Evolutionary conservation across 2,113 vertebrate genomes (phyloP).

Genomic region (Crotalus viridis): DNA sequence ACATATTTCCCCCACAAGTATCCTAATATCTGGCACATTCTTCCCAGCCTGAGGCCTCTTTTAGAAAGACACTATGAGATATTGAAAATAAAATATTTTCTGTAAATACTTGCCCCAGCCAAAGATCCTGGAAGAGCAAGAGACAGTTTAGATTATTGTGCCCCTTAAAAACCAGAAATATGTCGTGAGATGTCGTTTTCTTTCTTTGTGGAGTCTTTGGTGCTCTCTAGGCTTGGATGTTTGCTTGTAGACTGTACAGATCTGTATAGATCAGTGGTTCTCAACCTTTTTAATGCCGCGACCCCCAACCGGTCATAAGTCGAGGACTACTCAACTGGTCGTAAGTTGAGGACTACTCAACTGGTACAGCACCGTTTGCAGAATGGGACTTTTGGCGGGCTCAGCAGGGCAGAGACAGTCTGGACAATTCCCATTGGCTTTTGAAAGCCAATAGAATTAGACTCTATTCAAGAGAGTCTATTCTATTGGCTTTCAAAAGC

Average conservation of each 20-base stretch:
- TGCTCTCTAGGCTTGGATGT: neutral
- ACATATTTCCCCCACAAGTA: neutral
- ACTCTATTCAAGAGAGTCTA: too few species aligned
- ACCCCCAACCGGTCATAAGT: too few species aligned
- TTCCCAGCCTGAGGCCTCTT: neutral
- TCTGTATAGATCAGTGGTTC: neutral
- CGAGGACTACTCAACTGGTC: too few species aligned
- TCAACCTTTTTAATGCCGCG: too few species aligned
- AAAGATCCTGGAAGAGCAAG: conserved; percentile 6
- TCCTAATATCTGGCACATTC: neutral
- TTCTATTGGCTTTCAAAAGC: too few species aligned
- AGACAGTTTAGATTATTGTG: neutral
- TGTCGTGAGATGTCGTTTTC: neutral
- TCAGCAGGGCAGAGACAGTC: too few species aligned
- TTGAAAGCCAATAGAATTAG: too few species aligned
- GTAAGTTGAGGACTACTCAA: too few species aligned
- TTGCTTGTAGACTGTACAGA: neutral
- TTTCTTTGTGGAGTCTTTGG: neutral
- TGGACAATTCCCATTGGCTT: too few species aligned
- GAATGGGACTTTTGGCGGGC: too few species aligned
- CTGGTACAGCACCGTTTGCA: too few species aligned
- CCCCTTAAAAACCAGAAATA: neutral
- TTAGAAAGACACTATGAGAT: neutral
- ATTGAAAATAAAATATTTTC: conserved; percentile 4
- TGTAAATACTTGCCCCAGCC: neutral